phyloP scores from a whole-genome alignment of 2,113 vertebrate genomes.

The Neodontobutis hainanensis region DNA sequence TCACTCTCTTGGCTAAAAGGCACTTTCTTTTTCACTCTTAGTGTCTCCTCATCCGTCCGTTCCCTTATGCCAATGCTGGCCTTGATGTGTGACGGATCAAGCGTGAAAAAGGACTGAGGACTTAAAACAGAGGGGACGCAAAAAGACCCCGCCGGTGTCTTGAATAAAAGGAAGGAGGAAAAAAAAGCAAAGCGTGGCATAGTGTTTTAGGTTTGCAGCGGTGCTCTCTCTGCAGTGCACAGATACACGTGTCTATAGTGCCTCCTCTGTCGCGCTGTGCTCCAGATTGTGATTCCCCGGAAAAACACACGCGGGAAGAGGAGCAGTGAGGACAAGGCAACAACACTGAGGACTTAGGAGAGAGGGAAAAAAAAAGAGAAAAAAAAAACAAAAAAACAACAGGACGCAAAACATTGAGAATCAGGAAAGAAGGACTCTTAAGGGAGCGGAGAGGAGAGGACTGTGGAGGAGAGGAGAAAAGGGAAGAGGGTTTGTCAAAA shows the following conservation, averaged over 20 bases:
- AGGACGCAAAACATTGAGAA: conserved; percentile 64
- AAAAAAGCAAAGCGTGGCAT: conserved; percentile 38
- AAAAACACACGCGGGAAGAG: conserved; percentile 68
- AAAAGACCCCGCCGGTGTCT: conserved; percentile 48
- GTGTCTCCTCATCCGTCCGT: conserved; percentile 60
- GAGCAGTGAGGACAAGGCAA: conserved; percentile 59
- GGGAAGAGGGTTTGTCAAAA: conserved; percentile 79
- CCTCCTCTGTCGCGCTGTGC: conserved; percentile 38
- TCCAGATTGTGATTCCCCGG: conserved; percentile 69
- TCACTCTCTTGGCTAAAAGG: conserved; percentile 75
- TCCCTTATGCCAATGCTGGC: conserved; percentile 47
- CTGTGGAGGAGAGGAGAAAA: conserved; percentile 83
- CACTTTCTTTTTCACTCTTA: conserved; percentile 49
- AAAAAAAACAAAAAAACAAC: conserved; percentile 15
- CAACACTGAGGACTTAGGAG: conserved; percentile 40
- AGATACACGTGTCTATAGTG: conserved; percentile 60
- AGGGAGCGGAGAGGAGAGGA: conserved; percentile 75
- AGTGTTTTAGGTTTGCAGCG: conserved; percentile 48
- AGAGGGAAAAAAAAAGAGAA: background rate
- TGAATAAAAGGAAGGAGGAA: conserved; percentile 33
- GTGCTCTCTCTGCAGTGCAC: conserved; percentile 40
- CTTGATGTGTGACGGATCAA: conserved; percentile 64
- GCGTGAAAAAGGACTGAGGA: conserved; percentile 56
- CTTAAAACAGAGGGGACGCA: conserved; percentile 45
- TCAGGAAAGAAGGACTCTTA: conserved; percentile 65